Percentiles rank a stretch among this genome's conserved stretches.
Evolutionary conservation across 2,113 vertebrate genomes (phyloP).

Genomic region (Hydrolagus affinis): DNA sequence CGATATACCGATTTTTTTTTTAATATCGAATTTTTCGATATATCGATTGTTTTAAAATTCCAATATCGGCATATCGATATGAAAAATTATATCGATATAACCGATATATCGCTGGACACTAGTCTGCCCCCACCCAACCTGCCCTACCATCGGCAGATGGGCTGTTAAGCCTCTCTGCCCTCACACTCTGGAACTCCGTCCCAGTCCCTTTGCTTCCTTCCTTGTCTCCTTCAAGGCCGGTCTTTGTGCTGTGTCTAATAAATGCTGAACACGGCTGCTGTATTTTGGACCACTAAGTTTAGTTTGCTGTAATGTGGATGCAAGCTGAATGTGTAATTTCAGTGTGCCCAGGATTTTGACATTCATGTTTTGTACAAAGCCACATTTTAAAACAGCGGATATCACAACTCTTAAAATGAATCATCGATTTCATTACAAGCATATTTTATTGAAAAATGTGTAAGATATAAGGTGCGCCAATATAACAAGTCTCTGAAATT

Average conservation of each 20-base stretch:
- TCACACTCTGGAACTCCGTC: no score
- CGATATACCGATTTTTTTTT: no score
- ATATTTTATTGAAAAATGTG: constrained; percentile 49
- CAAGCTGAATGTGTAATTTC: constrained; percentile 50
- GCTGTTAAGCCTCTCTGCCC: no score
- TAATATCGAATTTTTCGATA: no score
- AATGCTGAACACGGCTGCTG: constrained; percentile 59
- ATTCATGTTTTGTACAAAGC: constrained; percentile 50
- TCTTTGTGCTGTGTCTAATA: constrained; percentile 62
- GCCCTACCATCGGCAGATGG: no score
- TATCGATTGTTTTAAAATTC: no score
- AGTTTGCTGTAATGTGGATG: constrained; percentile 52
- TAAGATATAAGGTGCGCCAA: constrained; percentile 52
- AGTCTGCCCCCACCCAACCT: no score
- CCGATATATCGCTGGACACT: no score
- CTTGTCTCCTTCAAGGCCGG: no score
- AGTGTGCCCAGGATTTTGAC: constrained; percentile 42
- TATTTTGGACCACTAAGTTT: constrained; percentile 53
- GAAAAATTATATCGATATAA: no score
- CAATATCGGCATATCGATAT: no score
- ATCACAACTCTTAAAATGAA: constrained; percentile 39
- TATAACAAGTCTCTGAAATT: constrained; percentile 58
- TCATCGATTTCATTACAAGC: constrained; percentile 52
- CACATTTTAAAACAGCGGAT: constrained; percentile 53
- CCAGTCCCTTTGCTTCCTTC: no score